Base-by-base conservation (phyloP, 1,140 invertebrate species). In the Macrobrachium rosenbergii region DNA sequence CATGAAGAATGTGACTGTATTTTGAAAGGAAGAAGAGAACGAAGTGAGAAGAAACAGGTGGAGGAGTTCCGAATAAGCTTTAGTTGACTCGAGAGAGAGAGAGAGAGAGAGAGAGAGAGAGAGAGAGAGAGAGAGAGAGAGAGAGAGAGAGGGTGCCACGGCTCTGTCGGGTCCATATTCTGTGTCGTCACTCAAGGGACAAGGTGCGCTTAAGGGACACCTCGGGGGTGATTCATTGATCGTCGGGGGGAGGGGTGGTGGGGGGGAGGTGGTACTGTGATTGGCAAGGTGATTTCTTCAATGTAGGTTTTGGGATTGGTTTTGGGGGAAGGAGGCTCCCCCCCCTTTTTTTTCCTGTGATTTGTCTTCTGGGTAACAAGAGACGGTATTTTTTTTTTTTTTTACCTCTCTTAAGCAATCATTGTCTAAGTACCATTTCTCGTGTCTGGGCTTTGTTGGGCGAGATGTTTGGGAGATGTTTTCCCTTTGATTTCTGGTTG, bases 221-320 rank as follows among this genome's bases (percentile, higher is more conserved):
- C 82, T 62, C 28, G 28, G 28, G n/a, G 17, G 72, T 76, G 59
- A 77, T 37, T 76, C 82, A 83, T 83, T 83, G 82, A 83, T 83
- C 82, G 82, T 43, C 14, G 23, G 82, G 58, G 58, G 21, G 73
- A 45, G 82, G n/a, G 58, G 69, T 37, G 82, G 72, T 45, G 23
- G 73, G 82, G 45, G 58, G 23, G 12, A 59, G 12, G 64, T 59
- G 28, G n/a, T 52, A 52, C 75, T 58, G 43, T 52, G 75, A 77
- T 77, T 77, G 64, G 64, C n/a, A 11, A 28, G n/a, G 12, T 69
- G 64, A 17, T n/a, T 69, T 28, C n/a, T 69, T 69, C 64, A 69
- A 11, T 69, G 12, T 69, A 28, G 12, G 28, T 37, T 3, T 37
- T 37, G 28, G 28, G 28, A 37, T 37, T 37, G 28, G 28, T 37